These are phyloP conservation scores for Eriocheir sinensis DNA, from an alignment of 1,140 invertebrate genomes.

Conservation along the genomic window DNA sequence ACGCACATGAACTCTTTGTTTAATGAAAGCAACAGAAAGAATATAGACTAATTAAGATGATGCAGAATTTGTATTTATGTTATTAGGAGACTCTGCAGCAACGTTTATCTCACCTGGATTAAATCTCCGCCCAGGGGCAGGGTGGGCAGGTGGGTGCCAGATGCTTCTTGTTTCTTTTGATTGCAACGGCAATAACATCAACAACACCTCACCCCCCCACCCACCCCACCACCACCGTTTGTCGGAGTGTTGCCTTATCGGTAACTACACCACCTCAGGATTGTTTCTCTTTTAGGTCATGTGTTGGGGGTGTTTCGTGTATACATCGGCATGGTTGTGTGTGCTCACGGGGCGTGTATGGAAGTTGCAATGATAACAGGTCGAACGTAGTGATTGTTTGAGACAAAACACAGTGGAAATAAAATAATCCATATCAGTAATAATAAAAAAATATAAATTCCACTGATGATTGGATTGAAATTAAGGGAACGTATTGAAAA, in stretches of 20 bases:
- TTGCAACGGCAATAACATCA: background rate
- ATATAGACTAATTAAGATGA: background rate
- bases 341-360: background rate
- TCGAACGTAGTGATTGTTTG: background rate
- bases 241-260: too few species aligned
- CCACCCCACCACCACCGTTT: background rate
- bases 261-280: too few species aligned
- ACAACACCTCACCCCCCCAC: too few species aligned
- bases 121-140: background rate
- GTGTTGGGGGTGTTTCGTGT: too few species aligned
- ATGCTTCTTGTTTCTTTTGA: background rate
- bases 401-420: background rate
- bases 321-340: background rate
- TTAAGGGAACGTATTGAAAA: too few species aligned
- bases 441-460: background rate
- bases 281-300: too few species aligned
- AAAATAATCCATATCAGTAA: background rate
- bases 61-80: background rate
- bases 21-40: background rate
- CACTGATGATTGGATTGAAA: background rate
- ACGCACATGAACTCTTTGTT: background rate
- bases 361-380: background rate
- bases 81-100: background rate
- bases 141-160: background rate
- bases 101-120: background rate